Percentiles rank a stretch among this genome's conserved stretches.
These are phyloP conservation scores for Pangasius larnaudii DNA, from an alignment of 2,797 vertebrate genomes.

Conservation along the genomic window DNA sequence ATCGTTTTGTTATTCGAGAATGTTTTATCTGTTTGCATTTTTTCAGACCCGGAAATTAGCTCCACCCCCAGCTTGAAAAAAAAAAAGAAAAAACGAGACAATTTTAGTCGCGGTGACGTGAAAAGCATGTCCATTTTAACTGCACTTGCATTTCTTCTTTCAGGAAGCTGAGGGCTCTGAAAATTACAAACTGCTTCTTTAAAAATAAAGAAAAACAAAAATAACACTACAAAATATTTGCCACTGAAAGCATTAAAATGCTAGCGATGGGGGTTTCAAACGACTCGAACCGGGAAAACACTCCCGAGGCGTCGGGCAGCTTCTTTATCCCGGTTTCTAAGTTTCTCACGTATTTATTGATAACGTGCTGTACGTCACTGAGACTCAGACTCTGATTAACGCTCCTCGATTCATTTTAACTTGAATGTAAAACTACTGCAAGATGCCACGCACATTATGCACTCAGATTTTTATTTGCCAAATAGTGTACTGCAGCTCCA, in stretches of 20 bases:
- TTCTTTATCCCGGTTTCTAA: conserved; percentile 38
- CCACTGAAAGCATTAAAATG: not conserved
- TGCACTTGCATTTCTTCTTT: not conserved
- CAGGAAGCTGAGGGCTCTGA: not conserved
- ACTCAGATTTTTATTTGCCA: conserved; percentile 77
- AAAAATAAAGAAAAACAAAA: not conserved
- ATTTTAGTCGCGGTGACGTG: not conserved
- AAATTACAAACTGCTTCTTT: conserved; percentile 14
- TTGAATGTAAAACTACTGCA: conserved; percentile 62
- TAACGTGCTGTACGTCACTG: not conserved
- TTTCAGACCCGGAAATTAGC: not conserved
- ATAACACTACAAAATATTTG: not conserved
- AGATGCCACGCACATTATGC: conserved; percentile 71
- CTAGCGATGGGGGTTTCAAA: not conserved
- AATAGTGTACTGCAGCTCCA: conserved; percentile 66
- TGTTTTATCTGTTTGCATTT: not conserved
- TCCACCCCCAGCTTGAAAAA: not conserved
- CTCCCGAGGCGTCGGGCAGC: conserved; percentile 30
- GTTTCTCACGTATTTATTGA: not conserved
- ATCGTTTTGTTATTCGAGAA: not conserved
- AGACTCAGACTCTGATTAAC: not conserved
- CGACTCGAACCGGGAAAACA: not conserved
- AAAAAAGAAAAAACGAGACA: not conserved
- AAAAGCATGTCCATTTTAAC: not conserved
- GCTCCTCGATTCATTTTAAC: conserved; percentile 36